These are phyloP conservation scores for Stegodyphus mimosarum DNA, from an alignment of 1,140 invertebrate genomes.

Conservation along the genomic window DNA sequence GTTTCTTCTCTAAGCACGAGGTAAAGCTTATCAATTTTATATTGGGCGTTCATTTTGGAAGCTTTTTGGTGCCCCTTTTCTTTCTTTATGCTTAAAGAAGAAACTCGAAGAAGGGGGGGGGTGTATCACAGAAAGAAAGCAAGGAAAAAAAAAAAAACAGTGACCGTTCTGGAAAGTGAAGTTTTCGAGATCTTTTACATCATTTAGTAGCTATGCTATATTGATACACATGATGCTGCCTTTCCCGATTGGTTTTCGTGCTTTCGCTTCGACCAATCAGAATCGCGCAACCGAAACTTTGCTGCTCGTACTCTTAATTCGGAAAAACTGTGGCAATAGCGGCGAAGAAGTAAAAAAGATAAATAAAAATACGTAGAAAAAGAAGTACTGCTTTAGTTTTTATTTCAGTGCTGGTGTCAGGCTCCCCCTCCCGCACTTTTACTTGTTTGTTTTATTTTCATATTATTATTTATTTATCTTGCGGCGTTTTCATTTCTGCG, in stretches of 20 bases:
- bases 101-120: neutral
- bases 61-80: slow-evolving; percentile 41
- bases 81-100: neutral
- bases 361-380: neutral
- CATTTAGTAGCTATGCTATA: slow-evolving; percentile 57
- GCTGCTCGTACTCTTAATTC: slow-evolving; percentile 55
- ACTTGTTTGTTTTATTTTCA: neutral
- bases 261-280: slow-evolving; percentile 43
- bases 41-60: slow-evolving; percentile 49
- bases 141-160: slow-evolving; percentile 32
- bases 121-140: slow-evolving; percentile 10
- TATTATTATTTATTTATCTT: slow-evolving; percentile 4
- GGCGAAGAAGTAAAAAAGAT: no score
- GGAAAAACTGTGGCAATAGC: neutral
- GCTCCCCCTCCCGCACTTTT: slow-evolving; percentile 3
- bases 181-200: slow-evolving; percentile 56
- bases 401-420: slow-evolving; percentile 8
- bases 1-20: slow-evolving; percentile 32
- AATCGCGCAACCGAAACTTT: slow-evolving; percentile 32
- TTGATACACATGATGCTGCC: slow-evolving; percentile 36
- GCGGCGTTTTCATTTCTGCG: slow-evolving; percentile 6
- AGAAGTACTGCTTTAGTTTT: neutral
- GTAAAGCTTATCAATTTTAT: slow-evolving; percentile 57
- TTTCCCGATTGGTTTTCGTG: slow-evolving; percentile 40
- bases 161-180: slow-evolving; percentile 41